Conservation (phyloP, 1,140 invertebrate genomes). For the Agrilus planipennis region DNA sequence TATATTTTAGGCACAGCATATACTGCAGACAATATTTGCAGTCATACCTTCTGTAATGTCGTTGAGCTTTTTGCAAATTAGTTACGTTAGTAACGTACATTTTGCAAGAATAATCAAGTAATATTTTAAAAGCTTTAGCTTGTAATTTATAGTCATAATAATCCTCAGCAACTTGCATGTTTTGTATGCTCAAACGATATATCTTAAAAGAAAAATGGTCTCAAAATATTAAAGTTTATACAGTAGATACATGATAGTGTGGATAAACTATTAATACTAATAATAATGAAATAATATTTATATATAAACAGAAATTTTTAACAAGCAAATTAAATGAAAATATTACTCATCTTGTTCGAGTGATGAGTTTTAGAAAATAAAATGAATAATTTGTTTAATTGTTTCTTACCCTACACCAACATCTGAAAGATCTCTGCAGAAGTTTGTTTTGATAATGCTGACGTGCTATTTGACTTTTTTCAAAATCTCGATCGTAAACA, state of each 20-base stretch:
- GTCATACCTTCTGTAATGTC: slow-evolving; percentile 44
- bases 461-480: slow-evolving; percentile 18
- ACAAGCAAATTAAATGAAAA: too few species aligned
- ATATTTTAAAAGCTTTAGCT: slow-evolving; percentile 39
- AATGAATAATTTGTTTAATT: slow-evolving; percentile 1
- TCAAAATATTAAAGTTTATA: too few species aligned
- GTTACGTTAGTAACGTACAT: slow-evolving; percentile 35
- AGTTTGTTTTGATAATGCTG: slow-evolving; percentile 31
- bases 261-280: too few species aligned
- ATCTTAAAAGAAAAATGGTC: too few species aligned
- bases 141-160: slow-evolving; percentile 44
- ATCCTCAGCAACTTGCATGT: slow-evolving; percentile 47
- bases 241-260: too few species aligned
- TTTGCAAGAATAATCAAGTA: slow-evolving; percentile 34
- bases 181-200: slow-evolving; percentile 36
- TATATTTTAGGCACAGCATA: background rate
- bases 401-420: slow-evolving; percentile 8
- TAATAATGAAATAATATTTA: too few species aligned
- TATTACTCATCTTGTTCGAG: too few species aligned
- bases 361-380: too few species aligned
- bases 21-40: slow-evolving; percentile 1
- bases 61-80: slow-evolving; percentile 38
- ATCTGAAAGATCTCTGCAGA: slow-evolving; percentile 18
- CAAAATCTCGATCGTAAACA: slow-evolving; percentile 30
- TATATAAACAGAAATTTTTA: too few species aligned